Conservation (phyloP, 2,888 invertebrate species). For the Melanotus villosus region DNA sequence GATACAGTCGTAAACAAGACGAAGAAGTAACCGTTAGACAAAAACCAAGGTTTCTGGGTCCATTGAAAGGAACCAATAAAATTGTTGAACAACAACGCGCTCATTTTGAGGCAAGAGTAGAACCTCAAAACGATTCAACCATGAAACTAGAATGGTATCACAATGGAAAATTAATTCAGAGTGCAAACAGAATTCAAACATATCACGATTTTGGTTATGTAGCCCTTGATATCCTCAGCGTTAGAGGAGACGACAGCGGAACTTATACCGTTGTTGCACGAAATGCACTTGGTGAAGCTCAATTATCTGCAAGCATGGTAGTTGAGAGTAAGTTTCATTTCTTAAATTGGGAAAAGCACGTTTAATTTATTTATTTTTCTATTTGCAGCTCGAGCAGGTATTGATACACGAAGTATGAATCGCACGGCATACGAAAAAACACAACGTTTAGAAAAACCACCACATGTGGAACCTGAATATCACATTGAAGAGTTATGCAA, state of each 20-base stretch:
- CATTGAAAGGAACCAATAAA: constrained; percentile 92
- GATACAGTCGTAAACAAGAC: constrained; percentile 75
- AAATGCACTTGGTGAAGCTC: constrained; percentile 92
- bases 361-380: neutral
- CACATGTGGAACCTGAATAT: constrained; percentile 89
- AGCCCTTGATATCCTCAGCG: constrained; percentile 93
- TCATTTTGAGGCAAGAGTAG: constrained; percentile 95
- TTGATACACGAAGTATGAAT: constrained; percentile 93
- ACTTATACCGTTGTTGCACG: constrained; percentile 94
- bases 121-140: constrained; percentile 94
- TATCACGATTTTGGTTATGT: constrained; percentile 98
- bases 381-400: constrained; percentile 83
- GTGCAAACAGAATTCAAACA: constrained; percentile 92
- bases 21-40: constrained; percentile 84
- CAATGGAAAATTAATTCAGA: constrained; percentile 91
- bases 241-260: constrained; percentile 93
- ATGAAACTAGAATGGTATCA: constrained; percentile 98
- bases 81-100: constrained; percentile 94
- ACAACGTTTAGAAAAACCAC: constrained; percentile 86
- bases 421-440: constrained; percentile 90
- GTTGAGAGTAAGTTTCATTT: constrained; percentile 84
- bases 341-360: neutral
- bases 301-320: constrained; percentile 85
- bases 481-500: constrained; percentile 94
- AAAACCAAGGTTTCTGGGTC: constrained; percentile 90